Percentiles rank a stretch among this genome's conserved stretches.
Evolutionary conservation across 1,140 invertebrate species (phyloP).

Genomic region (roundworm (Caenorhabditis elegans)): DNA sequence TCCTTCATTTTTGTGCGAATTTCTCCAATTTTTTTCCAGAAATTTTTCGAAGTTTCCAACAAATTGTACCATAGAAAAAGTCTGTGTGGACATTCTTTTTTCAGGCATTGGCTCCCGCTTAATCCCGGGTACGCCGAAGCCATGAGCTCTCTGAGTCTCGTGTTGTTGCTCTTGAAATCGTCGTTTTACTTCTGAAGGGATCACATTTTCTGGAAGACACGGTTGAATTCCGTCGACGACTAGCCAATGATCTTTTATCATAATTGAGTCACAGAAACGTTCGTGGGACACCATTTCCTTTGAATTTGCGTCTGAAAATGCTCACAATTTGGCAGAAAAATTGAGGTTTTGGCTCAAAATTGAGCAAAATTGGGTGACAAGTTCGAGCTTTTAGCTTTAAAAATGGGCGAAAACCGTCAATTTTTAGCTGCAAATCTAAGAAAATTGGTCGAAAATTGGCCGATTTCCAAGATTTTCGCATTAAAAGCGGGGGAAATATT

Average conservation of each 20-base stretch:
- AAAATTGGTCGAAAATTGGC: no score
- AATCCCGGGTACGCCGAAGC: neutral
- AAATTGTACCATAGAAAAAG: neutral
- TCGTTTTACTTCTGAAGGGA: neutral
- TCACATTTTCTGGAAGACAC: neutral
- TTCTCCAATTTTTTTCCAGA: no score
- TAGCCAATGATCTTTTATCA: slow-evolving; percentile 25
- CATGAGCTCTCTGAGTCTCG: neutral
- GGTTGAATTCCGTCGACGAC: neutral
- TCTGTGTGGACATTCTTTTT: neutral
- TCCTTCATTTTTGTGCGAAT: no score
- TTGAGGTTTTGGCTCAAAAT: no score
- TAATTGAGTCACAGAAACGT: neutral
- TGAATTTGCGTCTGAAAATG: neutral
- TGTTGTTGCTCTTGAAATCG: neutral
- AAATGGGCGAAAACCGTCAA: no score
- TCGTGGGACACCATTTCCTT: neutral
- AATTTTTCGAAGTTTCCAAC: no score
- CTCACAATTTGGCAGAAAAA: no score
- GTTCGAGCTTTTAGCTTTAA: no score
- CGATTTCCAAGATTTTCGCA: no score
- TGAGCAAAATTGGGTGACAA: no score
- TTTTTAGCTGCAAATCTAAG: no score
- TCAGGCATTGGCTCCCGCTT: neutral
- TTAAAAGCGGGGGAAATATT: no score